These are phyloP conservation scores for Ailuropoda melanoleuca DNA, from an alignment of 2,113 vertebrate species.

Conservation along the genomic window DNA sequence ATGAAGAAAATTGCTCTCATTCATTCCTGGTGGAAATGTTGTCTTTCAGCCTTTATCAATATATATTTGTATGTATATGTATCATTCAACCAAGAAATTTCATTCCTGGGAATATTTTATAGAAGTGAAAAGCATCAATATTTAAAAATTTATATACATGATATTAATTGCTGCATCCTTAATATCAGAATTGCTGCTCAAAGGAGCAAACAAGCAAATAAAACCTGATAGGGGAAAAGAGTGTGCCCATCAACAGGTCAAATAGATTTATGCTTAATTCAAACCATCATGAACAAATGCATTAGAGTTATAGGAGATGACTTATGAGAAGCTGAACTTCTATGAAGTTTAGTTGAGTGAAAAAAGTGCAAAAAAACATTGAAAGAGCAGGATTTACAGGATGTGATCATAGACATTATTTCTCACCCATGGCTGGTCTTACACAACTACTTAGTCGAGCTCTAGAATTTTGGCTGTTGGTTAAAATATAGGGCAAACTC, in stretches of 20 bases:
- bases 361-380: not conserved
- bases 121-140: not conserved
- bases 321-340: not conserved
- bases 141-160: not conserved
- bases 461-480: not conserved
- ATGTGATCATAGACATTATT: not conserved
- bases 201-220: not conserved
- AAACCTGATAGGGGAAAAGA: not conserved
- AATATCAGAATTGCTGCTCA: not conserved
- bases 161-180: not conserved
- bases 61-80: not conserved
- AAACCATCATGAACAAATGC: not conserved
- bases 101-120: not conserved
- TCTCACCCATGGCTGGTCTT: not conserved
- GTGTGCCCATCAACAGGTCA: not conserved
- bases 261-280: not conserved
- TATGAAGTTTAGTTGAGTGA: not conserved
- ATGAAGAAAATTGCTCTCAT: not conserved
- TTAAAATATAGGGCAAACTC: constrained; percentile 1
- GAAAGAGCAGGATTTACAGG: not conserved
- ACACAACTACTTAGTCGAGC: not conserved
- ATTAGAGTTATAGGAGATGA: not conserved
- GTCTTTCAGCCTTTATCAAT: not conserved
- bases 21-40: not conserved
- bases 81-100: not conserved